Conservation (phyloP, 1,140 invertebrate genomes). For the Potamilus streckersoni region DNA sequence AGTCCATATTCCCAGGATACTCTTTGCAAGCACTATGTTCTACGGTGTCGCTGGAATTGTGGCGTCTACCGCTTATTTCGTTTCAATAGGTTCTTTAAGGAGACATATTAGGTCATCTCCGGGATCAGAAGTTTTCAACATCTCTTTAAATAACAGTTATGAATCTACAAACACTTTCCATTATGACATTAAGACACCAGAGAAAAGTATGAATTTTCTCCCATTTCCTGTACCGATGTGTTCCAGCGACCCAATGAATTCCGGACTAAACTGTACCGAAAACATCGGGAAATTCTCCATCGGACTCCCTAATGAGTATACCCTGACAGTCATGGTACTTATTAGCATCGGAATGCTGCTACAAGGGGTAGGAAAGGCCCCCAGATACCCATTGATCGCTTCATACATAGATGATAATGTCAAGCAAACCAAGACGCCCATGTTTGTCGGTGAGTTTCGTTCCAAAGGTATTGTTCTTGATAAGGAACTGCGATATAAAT, state of each 20-base stretch:
- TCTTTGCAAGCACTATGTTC: conserved; percentile 22
- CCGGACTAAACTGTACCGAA: too few species aligned
- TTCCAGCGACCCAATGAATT: too few species aligned
- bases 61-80: conserved; percentile 30
- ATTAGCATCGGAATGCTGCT: conserved; percentile 39
- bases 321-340: background rate
- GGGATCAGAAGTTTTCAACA: too few species aligned
- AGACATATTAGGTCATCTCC: too few species aligned
- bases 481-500: too few species aligned
- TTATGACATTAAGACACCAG: too few species aligned
- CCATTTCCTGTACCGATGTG: too few species aligned
- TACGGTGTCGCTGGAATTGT: conserved; percentile 35
- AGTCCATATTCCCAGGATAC: conserved; percentile 36
- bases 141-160: too few species aligned
- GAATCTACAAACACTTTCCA: too few species aligned
- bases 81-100: conserved; percentile 10
- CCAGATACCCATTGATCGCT: conserved; percentile 40
- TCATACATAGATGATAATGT: conserved; percentile 58
- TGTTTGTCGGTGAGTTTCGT: conserved; percentile 46
- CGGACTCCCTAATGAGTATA: conserved; percentile 35
- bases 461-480: too few species aligned
- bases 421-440: conserved; percentile 48
- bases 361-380: conserved; percentile 56
- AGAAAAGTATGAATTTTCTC: too few species aligned
- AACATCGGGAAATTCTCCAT: background rate